A percentile compares a stretch with the other conserved stretches of the same genome.
These are phyloP conservation scores for Psammodynastes pulverulentus DNA, from an alignment of 2,113 vertebrate species.

Conservation along the genomic window DNA sequence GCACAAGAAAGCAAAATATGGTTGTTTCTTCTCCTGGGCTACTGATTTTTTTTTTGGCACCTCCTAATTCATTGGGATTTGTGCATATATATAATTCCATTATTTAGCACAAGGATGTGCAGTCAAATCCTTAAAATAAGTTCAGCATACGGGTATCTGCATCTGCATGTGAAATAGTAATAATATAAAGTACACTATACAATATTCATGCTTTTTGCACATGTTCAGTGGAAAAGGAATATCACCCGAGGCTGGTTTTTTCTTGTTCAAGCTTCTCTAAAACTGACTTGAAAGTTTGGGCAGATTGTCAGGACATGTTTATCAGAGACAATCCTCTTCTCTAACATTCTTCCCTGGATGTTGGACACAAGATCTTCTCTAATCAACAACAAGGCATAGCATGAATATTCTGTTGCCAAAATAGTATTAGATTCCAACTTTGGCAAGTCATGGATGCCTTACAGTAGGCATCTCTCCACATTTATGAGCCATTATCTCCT, in stretches of 20 bases:
- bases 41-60: not conserved
- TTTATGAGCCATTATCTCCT: not conserved
- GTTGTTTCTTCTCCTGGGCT: not conserved
- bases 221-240: not conserved
- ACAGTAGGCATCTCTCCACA: not conserved
- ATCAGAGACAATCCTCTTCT: not conserved
- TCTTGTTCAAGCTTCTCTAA: not conserved
- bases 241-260: not conserved
- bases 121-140: not conserved
- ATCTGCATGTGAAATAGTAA: not conserved
- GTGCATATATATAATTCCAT: not conserved
- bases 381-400: not conserved
- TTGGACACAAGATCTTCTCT: not conserved
- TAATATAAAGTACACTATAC: not conserved
- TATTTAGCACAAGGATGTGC: not conserved
- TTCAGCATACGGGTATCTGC: not conserved
- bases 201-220: not conserved
- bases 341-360: not conserved
- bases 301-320: slow-evolving; percentile 2
- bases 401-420: slow-evolving; percentile 1
- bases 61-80: not conserved
- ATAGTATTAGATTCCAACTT: not conserved
- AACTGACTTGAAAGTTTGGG: slow-evolving; percentile 12
- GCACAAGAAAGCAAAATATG: not conserved
- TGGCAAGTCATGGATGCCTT: not conserved